Base-by-base conservation (phyloP, 2,797 vertebrate genomes). In the Pangasius mekongensis region DNA sequence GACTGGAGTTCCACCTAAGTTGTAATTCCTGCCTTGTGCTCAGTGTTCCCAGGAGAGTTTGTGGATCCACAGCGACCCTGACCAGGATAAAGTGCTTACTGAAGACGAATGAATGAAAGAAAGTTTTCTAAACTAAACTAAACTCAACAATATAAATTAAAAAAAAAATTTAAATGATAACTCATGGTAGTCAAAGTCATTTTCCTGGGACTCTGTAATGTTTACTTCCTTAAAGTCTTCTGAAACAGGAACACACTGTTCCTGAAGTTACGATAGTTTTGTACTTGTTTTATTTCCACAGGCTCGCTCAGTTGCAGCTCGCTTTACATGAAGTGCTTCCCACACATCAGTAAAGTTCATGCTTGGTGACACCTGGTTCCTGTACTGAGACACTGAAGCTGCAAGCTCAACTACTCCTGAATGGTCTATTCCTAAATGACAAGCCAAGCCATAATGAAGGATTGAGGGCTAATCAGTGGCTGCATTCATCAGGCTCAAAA, bases 391-490 rank as follows among this genome's bases (percentile, higher is more conserved):
- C 62, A 43, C 43, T 30, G 80, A 86, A 77, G 85, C 83, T 90
- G 66, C 78, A 87, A 84, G 69, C 89, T 89, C 85, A 90, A 86
- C 89, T 87, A 84, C 83, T 84, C 85, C 84, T 91, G 76, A 92
- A 87, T 85, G 87, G 58, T 83, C 83, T 87, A 83, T 92, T 87
- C 87, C 91, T 91, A 94, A 93, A 94, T 94, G 92, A 95, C 93
- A 94, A 91, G 86, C 86, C 8, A 36, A 27, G 89, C 92, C 93
- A 95, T 94, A 94, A 96, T 94, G 88, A 94, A 89, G 93, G 92
- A 94, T 89, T 89, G 93, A 90, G 83, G 83, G 90, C 91, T 96
- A 96, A 96, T 96, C 94, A 96, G 93, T 90, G 93, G 93, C 92
- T 92, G 86, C 91, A 88, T 90, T 91, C 91, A 91, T 84, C 88